Conservation (phyloP, 2,113 vertebrate species). For the Cyanoliseus patagonus region DNA sequence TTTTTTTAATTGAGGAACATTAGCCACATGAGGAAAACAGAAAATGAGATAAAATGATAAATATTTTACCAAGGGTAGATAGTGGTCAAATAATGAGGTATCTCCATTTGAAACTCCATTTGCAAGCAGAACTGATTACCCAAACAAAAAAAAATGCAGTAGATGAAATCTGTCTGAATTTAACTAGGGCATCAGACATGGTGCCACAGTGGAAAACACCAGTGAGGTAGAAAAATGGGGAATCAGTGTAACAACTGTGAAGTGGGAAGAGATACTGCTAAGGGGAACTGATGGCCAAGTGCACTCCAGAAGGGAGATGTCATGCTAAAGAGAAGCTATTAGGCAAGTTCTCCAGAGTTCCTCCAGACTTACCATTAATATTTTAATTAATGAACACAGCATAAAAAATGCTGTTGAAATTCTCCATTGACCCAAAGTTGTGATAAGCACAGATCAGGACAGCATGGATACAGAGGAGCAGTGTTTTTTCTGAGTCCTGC, state of each 20-base stretch:
- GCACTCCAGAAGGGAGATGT: background rate
- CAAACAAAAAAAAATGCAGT: constrained; percentile 12
- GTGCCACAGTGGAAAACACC: background rate
- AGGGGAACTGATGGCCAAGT: background rate
- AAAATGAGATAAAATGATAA: constrained; percentile 41
- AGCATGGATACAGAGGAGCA: background rate
- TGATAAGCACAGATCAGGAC: background rate
- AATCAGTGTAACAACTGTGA: background rate
- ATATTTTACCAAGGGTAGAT: background rate
- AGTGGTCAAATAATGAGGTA: background rate
- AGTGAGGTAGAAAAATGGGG: background rate
- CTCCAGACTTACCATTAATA: background rate
- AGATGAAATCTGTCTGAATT: constrained; percentile 32
- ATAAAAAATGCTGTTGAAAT: background rate
- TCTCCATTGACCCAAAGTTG: background rate
- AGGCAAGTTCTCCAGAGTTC: background rate
- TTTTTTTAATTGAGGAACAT: background rate
- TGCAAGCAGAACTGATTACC: background rate
- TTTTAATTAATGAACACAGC: background rate
- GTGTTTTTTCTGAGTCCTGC: background rate
- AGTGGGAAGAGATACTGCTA: background rate
- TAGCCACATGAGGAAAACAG: background rate
- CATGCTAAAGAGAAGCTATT: background rate
- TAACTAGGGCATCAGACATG: background rate
- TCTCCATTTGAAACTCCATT: background rate